Conservation (phyloP, 1,140 invertebrate genomes). For the Zaprionus vittiger region DNA sequence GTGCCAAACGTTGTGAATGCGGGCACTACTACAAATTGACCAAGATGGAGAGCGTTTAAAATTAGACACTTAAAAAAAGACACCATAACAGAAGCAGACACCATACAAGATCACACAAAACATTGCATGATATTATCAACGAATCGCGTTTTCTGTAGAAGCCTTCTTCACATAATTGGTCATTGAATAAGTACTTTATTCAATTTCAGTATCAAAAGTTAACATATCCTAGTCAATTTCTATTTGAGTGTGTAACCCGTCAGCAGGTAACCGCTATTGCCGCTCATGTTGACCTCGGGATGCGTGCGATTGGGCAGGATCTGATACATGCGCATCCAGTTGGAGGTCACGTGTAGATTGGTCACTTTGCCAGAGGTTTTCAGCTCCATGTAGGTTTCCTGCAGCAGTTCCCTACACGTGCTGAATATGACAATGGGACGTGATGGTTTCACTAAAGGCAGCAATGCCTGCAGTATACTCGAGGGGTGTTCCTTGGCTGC, state of each 20-base stretch:
- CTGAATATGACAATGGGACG: conserved; percentile 94
- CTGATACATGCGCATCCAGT: conserved; percentile 96
- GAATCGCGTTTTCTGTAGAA: not conserved
- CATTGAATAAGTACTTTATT: not conserved
- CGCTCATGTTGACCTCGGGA: conserved; percentile 92
- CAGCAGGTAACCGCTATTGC: conserved; percentile 90
- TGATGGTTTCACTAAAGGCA: conserved; percentile 90
- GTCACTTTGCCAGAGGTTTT: conserved; percentile 89
- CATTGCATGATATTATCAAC: conserved; percentile 72
- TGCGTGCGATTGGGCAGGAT: conserved; percentile 93
- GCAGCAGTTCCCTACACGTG: conserved; percentile 91
- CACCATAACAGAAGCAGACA: not conserved
- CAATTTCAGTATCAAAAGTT: conserved; percentile 2
- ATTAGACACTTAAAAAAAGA: not conserved
- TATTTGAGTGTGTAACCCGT: conserved; percentile 87
- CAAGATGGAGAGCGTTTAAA: conserved; percentile 88
- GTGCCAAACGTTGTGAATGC: conserved; percentile 95
- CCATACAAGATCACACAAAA: conserved; percentile 27
- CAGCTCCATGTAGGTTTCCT: conserved; percentile 91
- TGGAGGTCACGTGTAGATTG: conserved; percentile 91
- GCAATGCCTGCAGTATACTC: conserved; percentile 90
- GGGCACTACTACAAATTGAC: conserved; percentile 97
- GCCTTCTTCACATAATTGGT: not conserved
- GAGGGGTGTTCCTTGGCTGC: conserved; percentile 93
- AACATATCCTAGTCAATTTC: not conserved